Conservation (phyloP, 2,888 invertebrate genomes). For the Epirrita christyi region DNA sequence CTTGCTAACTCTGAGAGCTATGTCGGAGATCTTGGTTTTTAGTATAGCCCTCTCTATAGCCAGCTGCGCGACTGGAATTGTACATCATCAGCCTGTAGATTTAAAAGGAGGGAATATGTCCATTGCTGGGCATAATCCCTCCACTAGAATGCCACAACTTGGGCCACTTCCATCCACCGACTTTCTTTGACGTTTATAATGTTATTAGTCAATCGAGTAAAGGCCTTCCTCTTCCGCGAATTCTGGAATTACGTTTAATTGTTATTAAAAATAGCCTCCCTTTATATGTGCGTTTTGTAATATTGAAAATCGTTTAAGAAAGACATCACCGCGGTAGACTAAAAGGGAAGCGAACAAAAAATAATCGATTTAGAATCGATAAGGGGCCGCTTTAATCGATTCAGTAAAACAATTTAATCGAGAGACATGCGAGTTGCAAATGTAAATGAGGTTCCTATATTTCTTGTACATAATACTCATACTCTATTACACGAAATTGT, state of each 20-base stretch:
- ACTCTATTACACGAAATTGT: constrained; percentile 5
- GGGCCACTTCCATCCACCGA: too few relatives aligned
- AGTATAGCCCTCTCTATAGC: too few relatives aligned
- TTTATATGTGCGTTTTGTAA: constrained; percentile 1
- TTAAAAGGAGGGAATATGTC: too few relatives aligned
- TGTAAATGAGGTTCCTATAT: constrained; percentile 69
- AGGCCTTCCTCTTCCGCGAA: too few relatives aligned
- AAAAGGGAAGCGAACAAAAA: constrained; percentile 64
- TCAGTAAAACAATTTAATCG: constrained; percentile 78
- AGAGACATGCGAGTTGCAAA: constrained; percentile 61
- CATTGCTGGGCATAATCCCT: too few relatives aligned
- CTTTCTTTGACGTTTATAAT: too few relatives aligned
- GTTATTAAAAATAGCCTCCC: too few relatives aligned
- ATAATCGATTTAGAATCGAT: constrained; percentile 71
- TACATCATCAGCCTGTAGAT: too few relatives aligned
- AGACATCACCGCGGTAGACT: constrained; percentile 66
- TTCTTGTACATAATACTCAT: constrained; percentile 16
- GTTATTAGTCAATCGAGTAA: too few relatives aligned
- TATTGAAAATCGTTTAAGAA: constrained; percentile 55
- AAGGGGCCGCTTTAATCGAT: constrained; percentile 75
- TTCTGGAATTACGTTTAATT: too few relatives aligned
- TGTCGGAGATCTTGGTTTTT: background rate
- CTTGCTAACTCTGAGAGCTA: background rate
- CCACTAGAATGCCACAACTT: too few relatives aligned
- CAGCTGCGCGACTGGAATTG: too few relatives aligned